Evolutionary conservation across 2,797 vertebrate genomes (phyloP), one percentile per base, ranked within the genome.

Genomic region (Brachymystax lenok): DNA sequence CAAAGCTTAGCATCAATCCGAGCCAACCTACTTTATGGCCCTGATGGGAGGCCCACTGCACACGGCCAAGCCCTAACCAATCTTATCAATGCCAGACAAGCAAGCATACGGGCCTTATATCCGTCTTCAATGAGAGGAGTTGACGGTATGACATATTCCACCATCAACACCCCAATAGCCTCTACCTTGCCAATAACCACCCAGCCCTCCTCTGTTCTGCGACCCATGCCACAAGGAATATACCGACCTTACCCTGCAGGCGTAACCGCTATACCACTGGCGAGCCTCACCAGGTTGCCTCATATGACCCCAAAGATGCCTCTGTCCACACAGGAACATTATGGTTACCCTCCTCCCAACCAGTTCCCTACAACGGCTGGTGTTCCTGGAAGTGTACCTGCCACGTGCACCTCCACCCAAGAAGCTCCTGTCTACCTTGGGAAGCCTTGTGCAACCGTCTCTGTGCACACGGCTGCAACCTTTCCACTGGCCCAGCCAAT

Each of bases 161-260:
- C 98, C 71, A 99, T 99, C 84, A 99, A 98, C 78, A 97, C 98
- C 4, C 98, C 98, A 5, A 99, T 99, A 5, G 98, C 98, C 59
- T 99, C 98, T 79, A 99, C 98, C 0, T 96, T 99, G 90, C 98
- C 98, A 92, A 99, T 99, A 90, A 99, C 98, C 85, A 99, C 98
- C 33, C 98, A 99, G 88, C 98, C 98, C 0, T 92, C 95, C 50
- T 95, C 98, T 0, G 97, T 97, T 51, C 76, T 98, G 72, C 94
- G 93, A 73, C 96, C 98, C 74, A 95, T 97, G 94, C 93, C 97
- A 76, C 95, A 96, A 72, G 95, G 95, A 88, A 90, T 97, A 59
- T 99, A 97, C 74, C 95, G 97, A 85, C 96, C 97, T 79, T 98
- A 96, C 0, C 90, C 94, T 16, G 93, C 96, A 1, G 92, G 94